Conservation (phyloP, 2,797 vertebrate species). For the Parotocinclus haroldoi region DNA sequence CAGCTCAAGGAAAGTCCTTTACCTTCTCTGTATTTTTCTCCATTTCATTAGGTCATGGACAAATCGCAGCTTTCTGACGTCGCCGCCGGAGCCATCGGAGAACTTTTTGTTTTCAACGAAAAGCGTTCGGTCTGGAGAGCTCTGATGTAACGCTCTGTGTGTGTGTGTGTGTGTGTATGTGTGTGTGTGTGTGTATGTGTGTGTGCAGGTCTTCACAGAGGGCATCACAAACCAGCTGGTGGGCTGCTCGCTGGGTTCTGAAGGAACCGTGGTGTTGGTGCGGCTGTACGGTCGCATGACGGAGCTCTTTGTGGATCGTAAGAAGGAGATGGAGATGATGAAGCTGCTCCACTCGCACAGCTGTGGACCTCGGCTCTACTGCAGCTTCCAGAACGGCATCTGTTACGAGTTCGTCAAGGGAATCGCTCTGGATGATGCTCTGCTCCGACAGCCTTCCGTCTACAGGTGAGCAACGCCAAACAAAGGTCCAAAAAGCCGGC, state of each 20-base stretch:
- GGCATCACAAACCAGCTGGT: conserved; percentile 77
- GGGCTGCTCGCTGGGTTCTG: conserved; percentile 67
- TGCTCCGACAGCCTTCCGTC: conserved; percentile 67
- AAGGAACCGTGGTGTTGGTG: conserved; percentile 66
- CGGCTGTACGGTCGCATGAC: conserved; percentile 72
- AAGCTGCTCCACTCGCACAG: conserved; percentile 64
- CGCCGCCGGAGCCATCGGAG: too few species aligned
- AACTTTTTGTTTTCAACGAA: not conserved
- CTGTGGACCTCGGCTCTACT: conserved; percentile 73
- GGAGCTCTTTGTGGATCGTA: conserved; percentile 70
- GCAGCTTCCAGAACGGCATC: conserved; percentile 77
- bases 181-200: conserved; percentile 45
- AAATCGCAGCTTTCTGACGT: not conserved
- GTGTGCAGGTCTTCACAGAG: conserved; percentile 71
- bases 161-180: not conserved
- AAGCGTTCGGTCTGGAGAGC: too few species aligned
- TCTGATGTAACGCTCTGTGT: not conserved
- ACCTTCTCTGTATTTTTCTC: too few species aligned
- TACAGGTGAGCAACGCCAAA: too few species aligned
- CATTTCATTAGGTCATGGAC: too few species aligned
- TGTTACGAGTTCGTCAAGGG: conserved; percentile 76
- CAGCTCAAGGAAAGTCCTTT: conserved; percentile 72
- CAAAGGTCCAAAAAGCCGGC: too few species aligned
- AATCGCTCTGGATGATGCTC: conserved; percentile 62
- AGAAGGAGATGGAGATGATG: conserved; percentile 70